Evolutionary conservation across 2,888 invertebrate species (phyloP).

Genomic region (Stegophylla sp.): DNA sequence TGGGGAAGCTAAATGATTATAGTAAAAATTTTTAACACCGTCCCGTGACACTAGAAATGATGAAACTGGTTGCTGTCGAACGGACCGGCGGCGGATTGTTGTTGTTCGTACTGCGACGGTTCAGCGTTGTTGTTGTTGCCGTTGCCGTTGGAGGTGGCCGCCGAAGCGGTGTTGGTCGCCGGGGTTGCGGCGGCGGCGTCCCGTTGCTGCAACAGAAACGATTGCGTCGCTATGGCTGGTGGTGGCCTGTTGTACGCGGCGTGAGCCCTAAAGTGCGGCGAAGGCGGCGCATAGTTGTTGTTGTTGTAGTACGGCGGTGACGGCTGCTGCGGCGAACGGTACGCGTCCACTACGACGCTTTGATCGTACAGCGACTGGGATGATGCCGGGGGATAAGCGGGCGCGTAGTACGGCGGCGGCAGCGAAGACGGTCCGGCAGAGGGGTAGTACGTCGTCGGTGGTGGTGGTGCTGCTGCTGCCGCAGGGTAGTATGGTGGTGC

Average conservation of each 20-base stretch:
- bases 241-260: constrained; percentile 29
- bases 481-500: constrained; percentile 2
- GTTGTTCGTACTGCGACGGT: constrained; percentile 36
- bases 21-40: constrained; percentile 16
- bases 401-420: neutral
- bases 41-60: constrained; percentile 23
- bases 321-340: constrained; percentile 26
- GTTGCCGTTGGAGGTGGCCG: neutral
- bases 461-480: neutral
- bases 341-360: constrained; percentile 31
- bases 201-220: constrained; percentile 37
- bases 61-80: constrained; percentile 46
- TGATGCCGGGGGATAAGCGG: constrained; percentile 14
- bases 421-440: neutral
- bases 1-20: neutral
- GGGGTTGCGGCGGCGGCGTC: constrained; percentile 12
- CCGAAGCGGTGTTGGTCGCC: neutral
- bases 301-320: constrained; percentile 15
- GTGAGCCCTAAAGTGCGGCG: constrained; percentile 27
- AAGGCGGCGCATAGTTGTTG: constrained; percentile 19
- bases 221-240: neutral
- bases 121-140: constrained; percentile 1
- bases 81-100: constrained; percentile 28
- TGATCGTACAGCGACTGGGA: constrained; percentile 24
- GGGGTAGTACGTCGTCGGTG: neutral